Conservation (phyloP, 2,888 invertebrate species). For the Rotaria sp. region DNA sequence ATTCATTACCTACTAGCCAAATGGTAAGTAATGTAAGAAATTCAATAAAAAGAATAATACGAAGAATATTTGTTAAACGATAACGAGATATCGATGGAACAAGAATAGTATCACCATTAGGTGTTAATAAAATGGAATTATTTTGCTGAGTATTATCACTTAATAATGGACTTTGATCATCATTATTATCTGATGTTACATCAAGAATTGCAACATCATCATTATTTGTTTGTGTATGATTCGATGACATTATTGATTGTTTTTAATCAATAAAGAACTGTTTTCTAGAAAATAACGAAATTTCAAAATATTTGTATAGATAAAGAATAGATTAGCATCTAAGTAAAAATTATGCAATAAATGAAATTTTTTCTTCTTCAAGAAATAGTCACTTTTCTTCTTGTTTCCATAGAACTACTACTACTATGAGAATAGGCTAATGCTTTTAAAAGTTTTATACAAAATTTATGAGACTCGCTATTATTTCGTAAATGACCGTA, state of each 20-base stretch:
- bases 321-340: too few relatives aligned
- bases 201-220: neutral
- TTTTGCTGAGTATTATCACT: neutral
- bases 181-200: neutral
- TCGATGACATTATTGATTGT: neutral
- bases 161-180: neutral
- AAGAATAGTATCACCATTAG: neutral
- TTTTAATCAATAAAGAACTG: too few relatives aligned
- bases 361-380: too few relatives aligned
- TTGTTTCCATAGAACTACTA: too few relatives aligned
- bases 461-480: too few relatives aligned
- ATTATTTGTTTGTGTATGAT: neutral
- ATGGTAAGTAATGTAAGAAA: neutral
- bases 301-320: too few relatives aligned
- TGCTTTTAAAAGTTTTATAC: too few relatives aligned
- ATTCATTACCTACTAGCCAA: neutral
- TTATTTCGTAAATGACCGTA: too few relatives aligned
- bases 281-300: too few relatives aligned
- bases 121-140: neutral
- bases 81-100: constrained; percentile 8
- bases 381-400: too few relatives aligned
- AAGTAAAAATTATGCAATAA: too few relatives aligned
- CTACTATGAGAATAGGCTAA: too few relatives aligned
- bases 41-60: neutral
- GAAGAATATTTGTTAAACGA: constrained; percentile 8